Evolutionary conservation across 2,888 invertebrate species (phyloP), one percentile per base, ranked within the genome.

Genomic region (Dynastes maya): DNA sequence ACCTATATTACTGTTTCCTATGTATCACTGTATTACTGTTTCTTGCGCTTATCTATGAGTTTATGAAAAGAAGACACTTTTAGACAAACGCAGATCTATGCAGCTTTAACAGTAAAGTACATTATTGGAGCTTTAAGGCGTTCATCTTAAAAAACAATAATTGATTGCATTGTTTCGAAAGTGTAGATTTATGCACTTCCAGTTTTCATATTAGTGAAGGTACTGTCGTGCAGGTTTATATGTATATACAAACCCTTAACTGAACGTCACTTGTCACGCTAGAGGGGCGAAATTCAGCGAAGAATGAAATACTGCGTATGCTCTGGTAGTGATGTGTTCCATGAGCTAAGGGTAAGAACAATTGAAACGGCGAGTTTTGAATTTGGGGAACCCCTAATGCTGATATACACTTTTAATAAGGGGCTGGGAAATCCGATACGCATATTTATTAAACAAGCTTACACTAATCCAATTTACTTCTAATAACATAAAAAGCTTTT

Each of bases 241-340:
- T 72, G 40, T 58, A 40, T 45, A 61, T 9, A 55, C 71, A 55
- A 55, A 55, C 45, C 45, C 61, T 27, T 22, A 74, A 63, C 49
- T 74, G 61, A 74, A 74, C 61, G 72, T 72, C 61, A 74, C 72
- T 74, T 74, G 72, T 74, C 72, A 74, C 63, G 72, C 61, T 63
- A 63, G 45, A 74, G 72, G 61, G 72, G 72, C 40, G 61, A 74
- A 74, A 74, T 61, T 45, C 49, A 4, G 4, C 22, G 16, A 27
- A 22, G 68, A 51, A 58, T 61, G 49, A 58, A 71, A 71, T 55
- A 71, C n/a, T 13, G 29, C 11, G 2, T 51, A 11, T 49, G 27
- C 37, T 16, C 22, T 45, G 27, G 49, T 27, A 55, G 49, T 55
- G 22, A 5, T 8, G 8, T 16, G 9, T 22, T 55, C 55, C n/a